Conservation (phyloP, 2,797 vertebrate species). For the Anomalospiza imberbis region DNA sequence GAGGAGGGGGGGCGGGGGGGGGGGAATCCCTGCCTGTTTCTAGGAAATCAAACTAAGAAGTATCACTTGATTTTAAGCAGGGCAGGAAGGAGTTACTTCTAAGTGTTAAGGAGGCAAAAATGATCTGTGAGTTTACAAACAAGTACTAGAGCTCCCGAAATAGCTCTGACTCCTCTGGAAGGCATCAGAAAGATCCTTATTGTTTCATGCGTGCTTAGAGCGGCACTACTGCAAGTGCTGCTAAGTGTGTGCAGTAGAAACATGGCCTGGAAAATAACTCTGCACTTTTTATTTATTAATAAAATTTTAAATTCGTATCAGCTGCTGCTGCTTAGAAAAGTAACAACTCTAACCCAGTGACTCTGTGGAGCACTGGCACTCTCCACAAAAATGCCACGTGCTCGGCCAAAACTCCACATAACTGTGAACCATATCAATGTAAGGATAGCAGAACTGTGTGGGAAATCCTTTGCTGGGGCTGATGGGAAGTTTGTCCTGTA, state of each 20-base stretch:
- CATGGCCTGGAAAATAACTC: conserved; percentile 13
- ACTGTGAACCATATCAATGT: background rate
- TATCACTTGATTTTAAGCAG: background rate
- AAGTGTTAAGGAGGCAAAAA: conserved; percentile 9
- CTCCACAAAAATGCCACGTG: background rate
- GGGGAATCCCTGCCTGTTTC: background rate
- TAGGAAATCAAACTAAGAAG: conserved; percentile 15
- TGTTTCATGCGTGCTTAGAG: conserved; percentile 31
- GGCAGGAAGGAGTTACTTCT: background rate
- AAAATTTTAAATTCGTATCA: conserved; percentile 40
- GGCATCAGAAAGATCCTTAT: conserved; percentile 43
- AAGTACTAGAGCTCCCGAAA: background rate
- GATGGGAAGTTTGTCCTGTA: background rate
- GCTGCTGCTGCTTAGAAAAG: conserved; percentile 44
- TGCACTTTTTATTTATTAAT: background rate
- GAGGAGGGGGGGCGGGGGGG: background rate
- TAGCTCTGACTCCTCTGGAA: conserved; percentile 46
- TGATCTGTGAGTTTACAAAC: conserved; percentile 41
- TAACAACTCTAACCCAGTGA: background rate
- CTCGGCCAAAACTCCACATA: background rate
- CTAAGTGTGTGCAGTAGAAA: background rate
- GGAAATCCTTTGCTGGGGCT: background rate
- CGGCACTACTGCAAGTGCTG: background rate
- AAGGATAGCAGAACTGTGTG: background rate
- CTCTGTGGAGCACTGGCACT: background rate